Base-by-base conservation (phyloP, 2,113 vertebrate species). In the Ondatra zibethicus region DNA sequence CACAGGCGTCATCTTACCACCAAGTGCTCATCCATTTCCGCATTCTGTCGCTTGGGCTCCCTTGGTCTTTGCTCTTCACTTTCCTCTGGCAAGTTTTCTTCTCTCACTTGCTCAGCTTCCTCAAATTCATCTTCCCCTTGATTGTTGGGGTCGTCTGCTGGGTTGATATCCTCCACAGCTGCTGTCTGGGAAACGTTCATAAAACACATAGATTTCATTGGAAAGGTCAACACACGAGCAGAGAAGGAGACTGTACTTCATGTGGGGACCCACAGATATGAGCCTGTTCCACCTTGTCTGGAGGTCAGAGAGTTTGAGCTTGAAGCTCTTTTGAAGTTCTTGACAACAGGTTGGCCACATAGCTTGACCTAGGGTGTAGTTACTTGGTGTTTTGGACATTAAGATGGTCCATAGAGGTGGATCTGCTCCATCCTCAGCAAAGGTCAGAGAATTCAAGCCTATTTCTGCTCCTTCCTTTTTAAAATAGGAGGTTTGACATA, bases 101-200 rank as follows among this genome's bases (percentile, higher is more conserved):
- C 98, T 94, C 97, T 99, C 61, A 99, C 99, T 65, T 99, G 99
- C 95, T 99, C 99, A 0, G 99, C 99, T 98, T 99, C 99, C 93
- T 99, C 99, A 97, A 99, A 99, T 98, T 99, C 99, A 96, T 99
- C 99, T 97, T 99, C 99, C 0, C 99, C 99, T 98, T 99, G 99
- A 97, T 99, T 99, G 98, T 99, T 99, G 36, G 99, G 99, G 98
- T 99, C 99, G 66, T 99, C 99, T 88, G 99, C 99, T 9, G 99
- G 99, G 98, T 99, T 99, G 86, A 99, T 96, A 25, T 99, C 99
- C 33, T 99, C 98, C 25, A 98, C 96, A 42, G 97, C 98, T 45
- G 97, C 98, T 52, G 98, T 99, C 99, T 99, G 93, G 7, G 97
- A 96, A 82, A 96, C 88, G 96, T 96, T 91, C 97, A 97, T 94